phyloP scores from a whole-genome alignment of 2,888 invertebrate species.

The Xestia ashworthii region DNA sequence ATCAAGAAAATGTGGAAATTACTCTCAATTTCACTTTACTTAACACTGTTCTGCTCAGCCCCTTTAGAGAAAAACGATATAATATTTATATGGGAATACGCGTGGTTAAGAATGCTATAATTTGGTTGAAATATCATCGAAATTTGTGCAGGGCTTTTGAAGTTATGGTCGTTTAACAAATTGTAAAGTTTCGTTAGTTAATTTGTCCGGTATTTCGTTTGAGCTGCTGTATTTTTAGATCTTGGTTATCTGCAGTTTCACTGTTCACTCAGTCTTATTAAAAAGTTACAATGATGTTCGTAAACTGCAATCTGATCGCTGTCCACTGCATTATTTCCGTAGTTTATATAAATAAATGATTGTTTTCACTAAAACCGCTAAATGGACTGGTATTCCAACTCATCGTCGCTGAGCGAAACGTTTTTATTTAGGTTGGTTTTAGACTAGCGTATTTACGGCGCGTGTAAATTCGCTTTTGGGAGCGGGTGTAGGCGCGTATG shows the following conservation, averaged over 20 bases:
- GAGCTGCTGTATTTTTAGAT: slow-evolving; percentile 12
- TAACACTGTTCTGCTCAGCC: background rate
- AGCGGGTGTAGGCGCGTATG: no score
- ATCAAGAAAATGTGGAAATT: slow-evolving; percentile 22
- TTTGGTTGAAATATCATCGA: background rate
- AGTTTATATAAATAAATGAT: background rate
- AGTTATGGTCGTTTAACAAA: background rate
- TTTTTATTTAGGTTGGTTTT: no score
- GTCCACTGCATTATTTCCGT: background rate
- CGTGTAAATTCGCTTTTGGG: no score
- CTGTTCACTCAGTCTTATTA: background rate
- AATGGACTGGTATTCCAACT: no score
- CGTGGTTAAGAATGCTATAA: background rate
- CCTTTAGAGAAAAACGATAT: background rate
- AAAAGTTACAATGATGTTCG: background rate
- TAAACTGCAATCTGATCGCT: background rate
- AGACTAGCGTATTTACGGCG: no score
- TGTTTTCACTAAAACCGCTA: background rate
- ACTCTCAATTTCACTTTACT: slow-evolving; percentile 10
- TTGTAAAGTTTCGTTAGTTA: background rate
- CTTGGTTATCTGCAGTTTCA: background rate
- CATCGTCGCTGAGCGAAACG: no score
- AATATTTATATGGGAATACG: background rate
- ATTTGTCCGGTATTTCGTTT: background rate
- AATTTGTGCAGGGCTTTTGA: slow-evolving; percentile 26